Conservation (phyloP, 2,113 vertebrate species). For the Chitala chitala region DNA sequence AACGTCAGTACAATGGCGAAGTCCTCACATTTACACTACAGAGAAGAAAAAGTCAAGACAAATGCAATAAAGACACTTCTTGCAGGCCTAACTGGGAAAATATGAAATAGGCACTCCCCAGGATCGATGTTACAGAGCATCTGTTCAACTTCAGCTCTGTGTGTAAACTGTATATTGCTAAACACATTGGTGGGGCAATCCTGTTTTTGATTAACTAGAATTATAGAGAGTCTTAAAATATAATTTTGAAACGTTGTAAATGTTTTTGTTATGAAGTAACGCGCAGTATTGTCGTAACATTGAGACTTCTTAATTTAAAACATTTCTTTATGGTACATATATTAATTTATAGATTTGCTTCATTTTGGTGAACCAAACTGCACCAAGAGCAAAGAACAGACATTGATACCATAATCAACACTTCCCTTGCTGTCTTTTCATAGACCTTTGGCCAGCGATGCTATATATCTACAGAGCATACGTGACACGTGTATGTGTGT, state of each 20-base stretch:
- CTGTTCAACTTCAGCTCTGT: not conserved
- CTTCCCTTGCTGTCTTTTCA: no score
- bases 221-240: no score
- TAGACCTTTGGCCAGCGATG: no score
- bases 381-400: slow-evolving; percentile 6
- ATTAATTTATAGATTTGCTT: slow-evolving; percentile 7
- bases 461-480: slow-evolving; percentile 5
- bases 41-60: not conserved
- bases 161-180: not conserved
- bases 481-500: no score
- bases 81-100: not conserved
- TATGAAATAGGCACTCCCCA: not conserved
- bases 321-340: no score
- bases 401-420: not conserved
- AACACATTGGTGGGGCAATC: no score
- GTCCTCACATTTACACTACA: not conserved
- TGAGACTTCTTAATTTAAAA: no score
- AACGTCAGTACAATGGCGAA: no score
- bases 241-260: not conserved
- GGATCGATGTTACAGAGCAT: not conserved
- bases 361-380: slow-evolving; percentile 15
- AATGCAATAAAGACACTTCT: not conserved
- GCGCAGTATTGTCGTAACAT: no score
- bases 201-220: no score
- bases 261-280: no score